Base-by-base conservation (phyloP, 1,140 invertebrate genomes). In the Ericerus pela region DNA sequence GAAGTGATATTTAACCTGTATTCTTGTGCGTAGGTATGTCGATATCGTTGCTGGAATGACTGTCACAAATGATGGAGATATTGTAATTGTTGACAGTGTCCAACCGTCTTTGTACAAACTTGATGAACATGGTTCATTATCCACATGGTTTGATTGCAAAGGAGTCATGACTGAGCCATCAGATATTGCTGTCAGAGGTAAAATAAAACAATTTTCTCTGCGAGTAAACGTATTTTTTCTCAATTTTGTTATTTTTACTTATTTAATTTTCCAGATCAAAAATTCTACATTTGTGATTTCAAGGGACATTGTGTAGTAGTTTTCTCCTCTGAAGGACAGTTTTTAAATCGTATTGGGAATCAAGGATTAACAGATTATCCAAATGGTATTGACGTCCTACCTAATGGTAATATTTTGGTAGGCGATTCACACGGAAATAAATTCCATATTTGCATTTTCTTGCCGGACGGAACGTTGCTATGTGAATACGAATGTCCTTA, bases 231-330 rank as follows among this genome's bases (percentile, higher is more conserved):
- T 11, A 11, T 16, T 29, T 26, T 26, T 3, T 5, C 4, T 20
- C 26, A 3, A 24, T 29, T 11, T 12, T 38, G 14, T 53, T 8
- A 41, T 57, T 58, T 54, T 38, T 31, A 56, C 33, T 54, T 52
- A 57, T 41, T 64, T 38, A 61, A 47, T 59, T 61, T 73, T 74
- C 51, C 65, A 88, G 86, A 86, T 58, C 89, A 91, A 65, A 89
- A 95, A 69, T 96, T 90, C 72, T 97, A 91, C 72, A 89, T 96
- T 24, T 96, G 93, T 69, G 93, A 97, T 70, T 97, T 96, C 69
- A 96, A 96, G 73, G 92, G 91, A 54, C 93, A 96, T 70, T 95
- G 91, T 69, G 91, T 97, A 16, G 89, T 92, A 30, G 92, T 96
- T 18, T 96, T 95, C 70, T 85, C 84, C 66, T 88, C 93, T 67